These are phyloP conservation scores for Leptopterna dolabrata DNA, from an alignment of 2,888 invertebrate species.

Conservation along the genomic window DNA sequence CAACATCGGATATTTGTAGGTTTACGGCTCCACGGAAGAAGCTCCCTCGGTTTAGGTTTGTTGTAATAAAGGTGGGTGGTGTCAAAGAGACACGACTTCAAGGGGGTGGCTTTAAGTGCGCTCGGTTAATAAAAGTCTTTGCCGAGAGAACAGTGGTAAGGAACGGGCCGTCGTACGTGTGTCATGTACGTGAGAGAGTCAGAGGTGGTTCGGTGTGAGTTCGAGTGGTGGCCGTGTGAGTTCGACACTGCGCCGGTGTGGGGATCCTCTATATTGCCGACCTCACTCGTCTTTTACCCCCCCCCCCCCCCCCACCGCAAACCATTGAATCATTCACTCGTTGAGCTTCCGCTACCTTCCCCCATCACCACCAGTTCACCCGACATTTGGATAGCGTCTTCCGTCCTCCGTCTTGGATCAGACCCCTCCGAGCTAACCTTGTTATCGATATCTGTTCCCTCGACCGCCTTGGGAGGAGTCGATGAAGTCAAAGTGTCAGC, in stretches of 20 bases:
- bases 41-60: slow-evolving; percentile 31
- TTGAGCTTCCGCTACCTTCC: not conserved
- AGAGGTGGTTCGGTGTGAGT: not conserved
- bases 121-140: slow-evolving; percentile 44
- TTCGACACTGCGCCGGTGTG: not conserved
- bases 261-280: slow-evolving; percentile 16
- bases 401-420: too few species aligned
- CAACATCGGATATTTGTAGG: slow-evolving; percentile 26
- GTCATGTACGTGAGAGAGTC: slow-evolving; percentile 30
- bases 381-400: not conserved
- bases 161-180: not conserved
- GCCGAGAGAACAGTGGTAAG: slow-evolving; percentile 11
- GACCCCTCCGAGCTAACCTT: not conserved
- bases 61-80: slow-evolving; percentile 43
- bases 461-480: not conserved
- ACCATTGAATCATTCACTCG: not conserved
- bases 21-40: slow-evolving; percentile 13
- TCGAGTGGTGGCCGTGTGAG: not conserved
- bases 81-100: slow-evolving; percentile 46
- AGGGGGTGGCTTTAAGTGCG: slow-evolving; percentile 32
- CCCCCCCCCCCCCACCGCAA: not conserved
- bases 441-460: not conserved
- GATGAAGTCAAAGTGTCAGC: not conserved
- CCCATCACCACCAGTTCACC: not conserved
- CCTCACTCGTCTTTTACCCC: not conserved